phyloP scores from a whole-genome alignment of 2,113 vertebrate species.

The Ictalurus punctatus region DNA sequence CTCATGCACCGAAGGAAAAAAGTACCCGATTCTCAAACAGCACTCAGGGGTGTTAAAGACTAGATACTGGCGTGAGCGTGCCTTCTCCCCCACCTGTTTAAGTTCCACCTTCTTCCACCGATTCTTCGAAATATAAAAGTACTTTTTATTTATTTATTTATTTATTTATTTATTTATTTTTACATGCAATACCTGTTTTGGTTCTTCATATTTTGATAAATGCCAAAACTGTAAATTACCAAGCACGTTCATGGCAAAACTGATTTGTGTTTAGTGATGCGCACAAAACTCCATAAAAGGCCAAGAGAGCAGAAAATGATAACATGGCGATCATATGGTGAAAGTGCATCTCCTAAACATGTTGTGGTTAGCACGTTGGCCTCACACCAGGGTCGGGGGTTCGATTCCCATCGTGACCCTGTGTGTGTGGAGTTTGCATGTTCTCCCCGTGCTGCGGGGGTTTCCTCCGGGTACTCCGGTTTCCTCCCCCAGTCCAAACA shows the following conservation, averaged over 20 bases:
- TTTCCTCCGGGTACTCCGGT: too few relatives aligned
- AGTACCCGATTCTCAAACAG: conserved; percentile 29
- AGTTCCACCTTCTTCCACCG: neutral
- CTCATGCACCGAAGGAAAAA: conserved; percentile 6
- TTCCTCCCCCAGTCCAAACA: too few relatives aligned
- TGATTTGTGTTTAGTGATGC: neutral
- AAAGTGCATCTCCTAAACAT: neutral
- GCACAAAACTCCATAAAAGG: neutral
- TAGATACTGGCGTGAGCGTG: conserved; percentile 23
- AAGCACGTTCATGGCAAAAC: neutral
- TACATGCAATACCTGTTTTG: neutral
- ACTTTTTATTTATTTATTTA: too few relatives aligned
- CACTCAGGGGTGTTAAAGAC: conserved; percentile 19
- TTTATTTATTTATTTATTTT: neutral
- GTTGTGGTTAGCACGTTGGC: neutral
- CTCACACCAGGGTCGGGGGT: too few relatives aligned
- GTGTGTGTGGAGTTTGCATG: too few relatives aligned
- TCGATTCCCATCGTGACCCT: too few relatives aligned
- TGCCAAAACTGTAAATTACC: neutral
- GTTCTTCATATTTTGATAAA: neutral
- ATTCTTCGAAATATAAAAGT: too few relatives aligned
- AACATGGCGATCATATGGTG: neutral
- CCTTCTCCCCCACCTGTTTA: conserved; percentile 23
- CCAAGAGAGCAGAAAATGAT: neutral
- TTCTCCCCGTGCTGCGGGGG: too few relatives aligned